These are phyloP conservation scores for Equus przewalskii DNA, from an alignment of 2,113 vertebrate genomes.

Conservation along the genomic window DNA sequence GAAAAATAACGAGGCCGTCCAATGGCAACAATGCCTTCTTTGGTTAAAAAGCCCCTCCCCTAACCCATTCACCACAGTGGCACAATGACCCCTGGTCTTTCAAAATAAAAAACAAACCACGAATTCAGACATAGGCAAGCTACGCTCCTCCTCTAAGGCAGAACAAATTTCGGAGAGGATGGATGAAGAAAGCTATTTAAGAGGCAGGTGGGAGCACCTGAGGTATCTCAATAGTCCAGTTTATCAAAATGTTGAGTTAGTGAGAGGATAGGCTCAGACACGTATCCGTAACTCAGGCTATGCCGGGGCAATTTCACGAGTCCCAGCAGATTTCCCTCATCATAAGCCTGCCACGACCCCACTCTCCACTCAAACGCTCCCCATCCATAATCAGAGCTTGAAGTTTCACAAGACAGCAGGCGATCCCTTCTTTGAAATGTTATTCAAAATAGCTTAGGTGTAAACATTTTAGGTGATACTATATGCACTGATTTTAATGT, in stretches of 20 bases:
- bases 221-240: background rate
- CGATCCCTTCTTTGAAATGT: background rate
- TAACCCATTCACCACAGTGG: background rate
- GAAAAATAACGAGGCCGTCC: background rate
- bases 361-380: background rate
- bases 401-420: background rate
- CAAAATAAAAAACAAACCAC: background rate
- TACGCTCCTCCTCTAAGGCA: background rate
- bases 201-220: background rate
- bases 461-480: background rate
- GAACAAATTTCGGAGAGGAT: background rate
- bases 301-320: background rate
- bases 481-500: background rate
- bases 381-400: background rate
- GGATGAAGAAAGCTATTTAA: background rate
- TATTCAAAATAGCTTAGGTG: background rate
- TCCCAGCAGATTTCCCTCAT: background rate
- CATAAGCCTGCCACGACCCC: background rate
- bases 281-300: background rate
- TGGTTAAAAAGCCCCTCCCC: background rate
- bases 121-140: background rate
- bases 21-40: background rate
- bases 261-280: background rate
- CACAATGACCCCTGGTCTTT: background rate
- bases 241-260: background rate